These are phyloP conservation scores for Syrrhaptes paradoxus DNA, from an alignment of 2,113 vertebrate genomes.

Conservation along the genomic window DNA sequence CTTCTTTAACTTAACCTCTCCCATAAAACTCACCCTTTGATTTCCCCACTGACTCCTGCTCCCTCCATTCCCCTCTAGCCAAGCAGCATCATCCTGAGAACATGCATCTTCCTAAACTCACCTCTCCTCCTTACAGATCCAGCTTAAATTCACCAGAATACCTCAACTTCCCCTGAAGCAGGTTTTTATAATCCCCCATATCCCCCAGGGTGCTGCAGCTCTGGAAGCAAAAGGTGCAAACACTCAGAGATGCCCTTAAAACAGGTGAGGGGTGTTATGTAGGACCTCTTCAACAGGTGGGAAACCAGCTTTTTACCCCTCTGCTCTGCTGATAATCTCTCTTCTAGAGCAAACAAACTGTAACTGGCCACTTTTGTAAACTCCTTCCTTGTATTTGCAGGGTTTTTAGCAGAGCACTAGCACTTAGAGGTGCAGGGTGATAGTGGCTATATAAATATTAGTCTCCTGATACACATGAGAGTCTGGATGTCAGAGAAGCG, in stretches of 20 bases:
- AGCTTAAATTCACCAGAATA: neutral
- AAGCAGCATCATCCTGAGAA: neutral
- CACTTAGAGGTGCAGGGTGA: neutral
- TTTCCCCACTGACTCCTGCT: neutral
- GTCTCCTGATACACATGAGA: neutral
- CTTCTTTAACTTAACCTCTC: neutral
- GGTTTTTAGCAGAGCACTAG: neutral
- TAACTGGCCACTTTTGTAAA: neutral
- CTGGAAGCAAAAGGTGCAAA: neutral
- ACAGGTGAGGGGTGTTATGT: neutral
- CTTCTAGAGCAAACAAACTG: neutral
- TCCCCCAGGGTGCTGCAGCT: neutral
- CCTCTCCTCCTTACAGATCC: neutral
- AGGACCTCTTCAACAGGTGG: neutral
- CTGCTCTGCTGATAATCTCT: neutral
- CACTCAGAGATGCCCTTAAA: neutral
- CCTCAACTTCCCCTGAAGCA: neutral
- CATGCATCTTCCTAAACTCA: neutral
- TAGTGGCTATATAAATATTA: neutral
- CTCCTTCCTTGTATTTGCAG: neutral
- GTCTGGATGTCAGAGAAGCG: neutral
- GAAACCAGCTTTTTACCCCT: rapidly evolving
- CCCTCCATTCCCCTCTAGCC: neutral
- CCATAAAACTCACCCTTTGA: neutral
- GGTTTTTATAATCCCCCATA: neutral